These are phyloP conservation scores for Murina feae DNA, from an alignment of 2,113 vertebrate genomes.

Conservation along the genomic window DNA sequence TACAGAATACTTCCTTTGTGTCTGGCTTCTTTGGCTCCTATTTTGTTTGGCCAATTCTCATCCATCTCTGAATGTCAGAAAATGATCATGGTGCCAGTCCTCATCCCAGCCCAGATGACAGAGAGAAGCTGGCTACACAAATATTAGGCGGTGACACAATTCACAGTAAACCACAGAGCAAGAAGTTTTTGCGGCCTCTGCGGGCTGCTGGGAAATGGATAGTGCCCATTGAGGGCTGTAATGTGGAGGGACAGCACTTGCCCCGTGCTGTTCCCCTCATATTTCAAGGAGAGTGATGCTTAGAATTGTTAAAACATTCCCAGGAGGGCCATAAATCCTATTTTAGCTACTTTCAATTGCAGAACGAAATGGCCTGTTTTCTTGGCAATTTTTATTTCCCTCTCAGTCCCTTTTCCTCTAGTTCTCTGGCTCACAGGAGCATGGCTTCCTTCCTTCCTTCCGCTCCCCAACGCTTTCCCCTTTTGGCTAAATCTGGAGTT, in stretches of 20 bases:
- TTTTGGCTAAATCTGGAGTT: constrained; percentile 1
- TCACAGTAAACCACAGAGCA: not conserved
- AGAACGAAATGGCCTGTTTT: constrained; percentile 64
- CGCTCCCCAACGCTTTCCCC: not conserved
- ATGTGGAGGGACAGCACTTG: constrained; percentile 39
- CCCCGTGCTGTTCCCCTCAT: constrained; percentile 36
- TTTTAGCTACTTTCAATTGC: constrained; percentile 65
- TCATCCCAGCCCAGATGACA: not conserved
- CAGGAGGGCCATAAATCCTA: constrained; percentile 57
- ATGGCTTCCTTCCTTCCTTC: constrained; percentile 21
- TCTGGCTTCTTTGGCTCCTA: not conserved
- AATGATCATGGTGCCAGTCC: not conserved
- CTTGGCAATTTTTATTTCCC: constrained; percentile 58
- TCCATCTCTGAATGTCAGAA: not conserved
- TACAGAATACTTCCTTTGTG: not conserved
- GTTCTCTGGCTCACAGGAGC: not conserved
- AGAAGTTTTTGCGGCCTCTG: not conserved
- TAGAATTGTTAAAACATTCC: constrained; percentile 62
- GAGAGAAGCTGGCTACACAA: not conserved
- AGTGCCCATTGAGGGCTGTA: not conserved
- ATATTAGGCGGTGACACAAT: not conserved
- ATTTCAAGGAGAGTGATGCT: constrained; percentile 65
- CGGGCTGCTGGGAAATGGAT: constrained; percentile 29
- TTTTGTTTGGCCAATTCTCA: not conserved
- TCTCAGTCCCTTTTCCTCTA: constrained; percentile 9